phyloP scores from a whole-genome alignment of 2,113 vertebrate genomes.

The Catharus bicknelli region DNA sequence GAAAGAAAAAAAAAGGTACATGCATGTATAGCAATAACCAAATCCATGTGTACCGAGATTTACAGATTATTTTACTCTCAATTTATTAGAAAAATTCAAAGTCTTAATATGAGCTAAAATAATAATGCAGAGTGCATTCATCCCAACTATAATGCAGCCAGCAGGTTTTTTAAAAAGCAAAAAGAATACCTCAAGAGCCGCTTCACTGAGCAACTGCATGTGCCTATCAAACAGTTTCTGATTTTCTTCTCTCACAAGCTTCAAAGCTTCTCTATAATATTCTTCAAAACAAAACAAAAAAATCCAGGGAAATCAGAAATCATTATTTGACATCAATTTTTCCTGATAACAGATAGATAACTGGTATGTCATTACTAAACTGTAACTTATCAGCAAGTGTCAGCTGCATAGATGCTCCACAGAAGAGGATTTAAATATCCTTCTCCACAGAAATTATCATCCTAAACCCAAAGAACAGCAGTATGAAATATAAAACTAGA shows the following conservation, averaged over 20 bases:
- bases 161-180: background rate
- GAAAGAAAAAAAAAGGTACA: background rate
- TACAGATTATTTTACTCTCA: background rate
- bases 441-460: background rate
- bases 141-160: background rate
- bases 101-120: background rate
- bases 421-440: background rate
- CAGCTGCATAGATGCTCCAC: background rate
- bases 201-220: conserved; percentile 67
- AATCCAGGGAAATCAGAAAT: background rate
- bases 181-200: conserved; percentile 76
- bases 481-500: background rate
- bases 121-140: background rate
- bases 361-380: background rate
- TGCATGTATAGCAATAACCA: background rate
- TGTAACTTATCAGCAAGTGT: background rate
- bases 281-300: conserved; percentile 57
- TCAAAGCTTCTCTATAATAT: conserved; percentile 67
- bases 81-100: background rate
- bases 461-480: background rate
- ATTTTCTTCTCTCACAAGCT: conserved; percentile 65
- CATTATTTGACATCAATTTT: background rate
- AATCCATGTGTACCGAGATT: background rate
- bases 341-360: background rate
- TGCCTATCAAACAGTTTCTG: conserved; percentile 57